These are phyloP conservation scores for Eunapius fragilis DNA, from an alignment of 37 sponge, comb jelly and placozoan species.

Conservation along the genomic window DNA sequence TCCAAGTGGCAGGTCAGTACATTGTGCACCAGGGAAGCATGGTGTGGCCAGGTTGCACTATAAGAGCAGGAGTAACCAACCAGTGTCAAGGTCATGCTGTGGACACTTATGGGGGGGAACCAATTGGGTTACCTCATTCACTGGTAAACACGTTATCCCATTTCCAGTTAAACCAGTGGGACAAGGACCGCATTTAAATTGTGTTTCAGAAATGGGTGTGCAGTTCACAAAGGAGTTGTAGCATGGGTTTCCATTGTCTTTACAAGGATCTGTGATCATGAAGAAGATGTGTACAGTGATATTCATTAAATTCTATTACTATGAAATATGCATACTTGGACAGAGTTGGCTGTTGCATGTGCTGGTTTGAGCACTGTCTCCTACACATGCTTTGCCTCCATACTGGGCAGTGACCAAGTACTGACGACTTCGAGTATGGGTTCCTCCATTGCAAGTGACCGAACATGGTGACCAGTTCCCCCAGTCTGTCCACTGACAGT, in stretches of 20 bases:
- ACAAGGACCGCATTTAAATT: slow-evolving; percentile 81
- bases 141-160: slow-evolving; percentile 33
- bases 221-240: slow-evolving; percentile 37
- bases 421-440: slow-evolving; percentile 24
- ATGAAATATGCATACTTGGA: slow-evolving; percentile 49
- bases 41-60: slow-evolving; percentile 63
- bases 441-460: slow-evolving; percentile 51
- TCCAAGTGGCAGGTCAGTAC: slow-evolving; percentile 55
- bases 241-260: slow-evolving; percentile 63
- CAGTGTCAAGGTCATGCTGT: neutral
- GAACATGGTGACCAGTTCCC: slow-evolving; percentile 66
- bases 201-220: slow-evolving; percentile 48
- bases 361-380: slow-evolving; percentile 39
- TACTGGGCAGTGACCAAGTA: slow-evolving; percentile 30
- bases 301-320: neutral
- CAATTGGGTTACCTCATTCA: slow-evolving; percentile 64
- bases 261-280: slow-evolving; percentile 59
- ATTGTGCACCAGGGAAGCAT: slow-evolving; percentile 65
- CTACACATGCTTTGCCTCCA: slow-evolving; percentile 70
- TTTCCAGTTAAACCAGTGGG: slow-evolving; percentile 81
- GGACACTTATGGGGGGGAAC: neutral
- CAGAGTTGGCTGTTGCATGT: slow-evolving; percentile 68
- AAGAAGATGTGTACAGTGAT: too few species aligned
- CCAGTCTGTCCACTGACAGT: slow-evolving; percentile 74
- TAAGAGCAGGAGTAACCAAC: neutral